Evolutionary conservation across 2,113 vertebrate genomes (phyloP), one percentile per base, ranked within the genome.

Genomic region (Micronisus gabar): DNA sequence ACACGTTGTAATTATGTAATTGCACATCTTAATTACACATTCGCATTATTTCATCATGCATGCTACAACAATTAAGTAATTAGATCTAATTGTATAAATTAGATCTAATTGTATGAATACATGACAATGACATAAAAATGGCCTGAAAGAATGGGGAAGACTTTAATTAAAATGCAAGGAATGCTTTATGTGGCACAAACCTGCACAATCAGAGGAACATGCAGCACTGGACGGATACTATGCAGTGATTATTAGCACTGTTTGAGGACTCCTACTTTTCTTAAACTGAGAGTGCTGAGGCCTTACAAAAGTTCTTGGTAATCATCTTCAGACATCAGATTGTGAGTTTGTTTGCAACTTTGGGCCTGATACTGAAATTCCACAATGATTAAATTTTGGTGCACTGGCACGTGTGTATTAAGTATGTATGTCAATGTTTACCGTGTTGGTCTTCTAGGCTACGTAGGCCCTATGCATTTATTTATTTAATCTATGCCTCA

Each of bases 1-100:
- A 97, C 81, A 97, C 96, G 82, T 85, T 97, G 90, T 97, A 98
- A 98, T 98, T 97, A 97, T 97, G 86, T 97, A 98, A 98, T 97
- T 98, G 93, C 81, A 97, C 52, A 84, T 96, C 95, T 95, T 97
- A 96, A 97, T 97, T 96, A 78, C 65, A 96, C 80, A 81, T 97
- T 97, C 86, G 96, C 95, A 97, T 98, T 96, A 95, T 96, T 97
- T 96, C 93, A 98, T 98, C 95, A 96, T 90, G 85, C 88, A 88
- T 66, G 43, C 95, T 97, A 93, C 92, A 96, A 97, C 97, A 98
- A 98, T 98, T 98, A 98, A 96, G 90, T 97, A 97, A 97, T 98
- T 97, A 98, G 88, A 91, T 88, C 58, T 98, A 98, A 98, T 97
- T 95, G 88, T 95, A 96, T 95, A 91, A 93, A 96, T 96, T 94